Conservation (phyloP, 92 coral and sea anemone species). For the Zoanthus gigantus region DNA sequence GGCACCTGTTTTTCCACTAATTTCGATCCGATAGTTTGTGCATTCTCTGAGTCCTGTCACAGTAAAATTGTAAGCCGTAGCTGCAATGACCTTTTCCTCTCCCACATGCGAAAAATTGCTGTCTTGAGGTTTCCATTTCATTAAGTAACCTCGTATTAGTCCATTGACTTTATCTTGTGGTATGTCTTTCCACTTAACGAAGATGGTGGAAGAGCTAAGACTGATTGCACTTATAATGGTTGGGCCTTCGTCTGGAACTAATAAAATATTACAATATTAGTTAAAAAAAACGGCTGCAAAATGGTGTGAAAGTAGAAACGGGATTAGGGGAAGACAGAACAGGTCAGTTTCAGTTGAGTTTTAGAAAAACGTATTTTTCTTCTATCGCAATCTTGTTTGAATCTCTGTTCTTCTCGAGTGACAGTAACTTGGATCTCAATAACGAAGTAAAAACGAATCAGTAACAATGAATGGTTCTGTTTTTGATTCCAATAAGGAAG, state of each 20-base stretch:
- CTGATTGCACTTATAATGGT: not conserved
- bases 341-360: too few relatives aligned
- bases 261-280: too few relatives aligned
- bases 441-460: too few relatives aligned
- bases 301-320: too few relatives aligned
- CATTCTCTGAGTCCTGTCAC: constrained; percentile 17
- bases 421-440: too few relatives aligned
- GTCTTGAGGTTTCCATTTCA: not conserved
- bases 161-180: constrained; percentile 18
- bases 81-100: not conserved
- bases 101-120: not conserved
- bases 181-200: constrained; percentile 18
- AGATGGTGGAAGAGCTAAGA: not conserved
- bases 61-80: not conserved
- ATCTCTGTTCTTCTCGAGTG: too few relatives aligned
- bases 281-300: too few relatives aligned
- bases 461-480: too few relatives aligned
- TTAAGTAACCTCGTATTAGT: not conserved
- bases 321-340: too few relatives aligned
- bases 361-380: too few relatives aligned
- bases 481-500: too few relatives aligned
- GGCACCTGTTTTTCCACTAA: constrained; percentile 2
- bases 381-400: too few relatives aligned
- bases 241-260: constrained; percentile 17
- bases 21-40: not conserved